These are phyloP conservation scores for Heliconius charithonia DNA, from an alignment of 2,888 invertebrate species.

Conservation along the genomic window DNA sequence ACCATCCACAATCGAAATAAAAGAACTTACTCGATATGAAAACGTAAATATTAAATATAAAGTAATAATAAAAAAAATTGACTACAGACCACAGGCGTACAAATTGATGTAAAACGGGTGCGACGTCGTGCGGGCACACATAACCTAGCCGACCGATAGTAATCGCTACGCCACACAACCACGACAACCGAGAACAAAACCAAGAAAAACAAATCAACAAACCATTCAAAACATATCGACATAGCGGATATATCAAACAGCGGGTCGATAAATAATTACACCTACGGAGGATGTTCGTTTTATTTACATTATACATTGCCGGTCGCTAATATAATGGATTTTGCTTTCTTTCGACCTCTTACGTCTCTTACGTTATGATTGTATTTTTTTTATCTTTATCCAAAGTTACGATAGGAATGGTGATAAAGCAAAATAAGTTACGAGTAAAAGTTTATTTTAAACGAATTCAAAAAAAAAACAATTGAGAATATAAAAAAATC, in stretches of 20 bases:
- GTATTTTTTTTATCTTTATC: not conserved
- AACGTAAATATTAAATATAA: constrained; percentile 82
- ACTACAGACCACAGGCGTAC: constrained; percentile 99
- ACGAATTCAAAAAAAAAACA: not conserved
- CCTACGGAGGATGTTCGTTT: constrained; percentile 62
- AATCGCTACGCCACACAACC: constrained; percentile 93
- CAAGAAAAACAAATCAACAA: constrained; percentile 86
- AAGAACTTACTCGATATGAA: constrained; percentile 80
- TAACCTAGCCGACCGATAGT: constrained; percentile 99
- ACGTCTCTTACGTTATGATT: not conserved
- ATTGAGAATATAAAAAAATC: not conserved
- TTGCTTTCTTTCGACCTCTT: constrained; percentile 2
- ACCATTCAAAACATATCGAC: constrained; percentile 81
- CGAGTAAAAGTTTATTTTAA: too few species aligned
- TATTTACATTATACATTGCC: constrained; percentile 55
- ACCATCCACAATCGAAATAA: constrained; percentile 84
- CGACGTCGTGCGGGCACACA: constrained; percentile 99
- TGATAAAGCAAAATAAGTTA: not conserved
- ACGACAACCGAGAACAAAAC: constrained; percentile 89
- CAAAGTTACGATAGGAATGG: not conserved
- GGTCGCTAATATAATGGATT: constrained; percentile 56
- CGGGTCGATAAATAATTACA: constrained; percentile 51
- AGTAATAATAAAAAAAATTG: constrained; percentile 90
- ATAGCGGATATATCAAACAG: constrained; percentile 52
- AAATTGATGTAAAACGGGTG: constrained; percentile 99